Base-by-base conservation (phyloP, 2,797 vertebrate species). In the Catharus ustulatus region DNA sequence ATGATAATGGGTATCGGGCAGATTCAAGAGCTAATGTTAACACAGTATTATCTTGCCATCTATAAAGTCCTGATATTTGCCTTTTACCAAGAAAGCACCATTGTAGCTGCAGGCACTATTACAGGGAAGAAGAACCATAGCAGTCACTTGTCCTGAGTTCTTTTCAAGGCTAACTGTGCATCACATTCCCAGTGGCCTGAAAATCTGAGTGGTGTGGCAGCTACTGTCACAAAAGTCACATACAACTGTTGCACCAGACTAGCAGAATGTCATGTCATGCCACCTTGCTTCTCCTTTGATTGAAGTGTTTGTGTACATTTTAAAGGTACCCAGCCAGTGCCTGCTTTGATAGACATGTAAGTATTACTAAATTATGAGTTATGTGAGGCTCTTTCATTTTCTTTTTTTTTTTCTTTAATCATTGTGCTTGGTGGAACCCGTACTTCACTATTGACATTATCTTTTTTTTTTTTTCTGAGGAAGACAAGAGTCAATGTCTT, bases 391-490 rank as follows among this genome's bases (percentile, higher is more conserved):
- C 34, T 62, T 55, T 63, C 16, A 14, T 72, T 48, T 58, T 59
- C 20, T 74, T 69, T 45, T 17, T 36, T 61, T 13, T 26, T 79
- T 51, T 75, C 81, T 57, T 16, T 36, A 92, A 77, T 92, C 79
- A 87, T 94, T 93, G 76, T 95, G 68, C 77, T 92, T 90, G 75
- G 42, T 91, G 89, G 93, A 96, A 93, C 69, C 92, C 84, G 49
- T 97, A 93, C 88, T 96, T 98, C 96, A 95, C 63, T 92, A 76
- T 92, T 97, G 95, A 94, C 78, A 91, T 98, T 97, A 90, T 76
- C 86, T 94, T 95, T 67, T 95, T 96, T 67, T 71, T 78, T 72
- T 66, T 80, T 67, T 69, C 82, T 92, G 83, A 97, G 96, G 97
- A 97, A 97, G 97, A 97, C 84, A 7, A 93, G 77, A 95, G 66